Evolutionary conservation across 2,888 invertebrate species (phyloP).

Genomic region (Eupithecia subfuscata): DNA sequence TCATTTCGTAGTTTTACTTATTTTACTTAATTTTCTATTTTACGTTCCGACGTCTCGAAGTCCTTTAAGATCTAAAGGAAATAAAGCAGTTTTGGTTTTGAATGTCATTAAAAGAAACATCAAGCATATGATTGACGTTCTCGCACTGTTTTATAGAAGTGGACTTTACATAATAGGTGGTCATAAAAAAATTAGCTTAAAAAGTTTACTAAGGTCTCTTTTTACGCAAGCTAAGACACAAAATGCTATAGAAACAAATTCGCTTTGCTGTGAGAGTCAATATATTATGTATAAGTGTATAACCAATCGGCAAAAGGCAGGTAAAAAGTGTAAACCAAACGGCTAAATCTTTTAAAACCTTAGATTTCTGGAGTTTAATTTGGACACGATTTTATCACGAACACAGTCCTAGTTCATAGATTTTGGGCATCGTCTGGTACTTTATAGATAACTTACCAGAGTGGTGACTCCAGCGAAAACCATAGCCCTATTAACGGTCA

Average conservation of each 20-base stretch:
- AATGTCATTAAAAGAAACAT: background rate
- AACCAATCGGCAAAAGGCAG: background rate
- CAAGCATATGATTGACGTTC: background rate
- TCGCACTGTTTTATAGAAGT: background rate
- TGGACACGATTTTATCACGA: background rate
- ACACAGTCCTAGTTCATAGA: background rate
- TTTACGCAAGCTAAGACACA: background rate
- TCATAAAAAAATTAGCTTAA: background rate
- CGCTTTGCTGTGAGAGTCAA: background rate
- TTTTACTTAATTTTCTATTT: background rate
- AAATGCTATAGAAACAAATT: background rate
- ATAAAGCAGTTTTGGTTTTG: background rate
- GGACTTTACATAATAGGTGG: background rate
- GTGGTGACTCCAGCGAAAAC: slow-evolving; percentile 55
- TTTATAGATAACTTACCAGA: slow-evolving; percentile 50
- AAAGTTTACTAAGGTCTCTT: background rate
- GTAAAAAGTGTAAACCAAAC: background rate
- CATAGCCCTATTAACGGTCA: slow-evolving; percentile 55
- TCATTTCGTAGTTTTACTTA: background rate
- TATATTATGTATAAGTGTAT: background rate
- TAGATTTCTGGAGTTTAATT: background rate
- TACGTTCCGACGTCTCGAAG: background rate
- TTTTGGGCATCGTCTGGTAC: background rate
- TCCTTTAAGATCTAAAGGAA: background rate
- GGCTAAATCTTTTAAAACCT: background rate